Percentiles rank a stretch among this genome's conserved stretches.
Conservation (phyloP, 2,797 vertebrate species). For the Limosa lapponica region DNA sequence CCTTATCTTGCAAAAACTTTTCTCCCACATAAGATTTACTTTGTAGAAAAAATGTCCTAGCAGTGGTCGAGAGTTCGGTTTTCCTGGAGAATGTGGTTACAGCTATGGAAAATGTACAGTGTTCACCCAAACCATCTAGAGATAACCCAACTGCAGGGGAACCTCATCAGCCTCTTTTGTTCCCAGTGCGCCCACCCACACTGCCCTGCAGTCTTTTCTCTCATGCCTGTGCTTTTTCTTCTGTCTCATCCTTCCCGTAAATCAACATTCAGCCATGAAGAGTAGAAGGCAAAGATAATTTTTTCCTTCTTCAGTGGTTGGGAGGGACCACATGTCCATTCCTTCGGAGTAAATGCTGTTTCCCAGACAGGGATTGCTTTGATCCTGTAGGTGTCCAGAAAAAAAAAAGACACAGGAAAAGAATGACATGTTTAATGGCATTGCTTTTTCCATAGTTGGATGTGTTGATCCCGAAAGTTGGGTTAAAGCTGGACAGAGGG, state of each 20-base stretch:
- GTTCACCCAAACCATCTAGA: not conserved
- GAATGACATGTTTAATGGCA: not conserved
- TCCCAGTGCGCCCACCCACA: not conserved
- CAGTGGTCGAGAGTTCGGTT: not conserved
- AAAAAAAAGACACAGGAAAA: not conserved
- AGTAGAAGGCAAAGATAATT: not conserved
- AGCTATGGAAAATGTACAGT: not conserved
- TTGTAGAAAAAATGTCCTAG: not conserved
- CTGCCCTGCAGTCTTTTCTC: not conserved
- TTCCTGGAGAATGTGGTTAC: not conserved
- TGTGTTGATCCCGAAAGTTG: not conserved
- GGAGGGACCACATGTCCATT: fast-evolving
- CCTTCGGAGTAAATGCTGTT: not conserved
- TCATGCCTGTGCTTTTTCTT: not conserved
- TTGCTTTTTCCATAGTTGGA: not conserved
- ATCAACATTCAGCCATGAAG: not conserved
- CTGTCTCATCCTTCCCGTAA: not conserved
- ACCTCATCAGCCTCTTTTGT: not conserved
- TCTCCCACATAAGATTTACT: not conserved
- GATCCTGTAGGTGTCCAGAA: not conserved
- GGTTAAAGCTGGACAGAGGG: not conserved
- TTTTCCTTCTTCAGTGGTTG: not conserved
- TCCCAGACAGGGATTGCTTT: not conserved
- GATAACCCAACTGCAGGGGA: not conserved
- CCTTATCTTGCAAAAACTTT: not conserved